Percentiles rank a stretch among this genome's conserved stretches.
Conservation (phyloP, 2,113 vertebrate species). For the Corythoichthys haematopterus region DNA sequence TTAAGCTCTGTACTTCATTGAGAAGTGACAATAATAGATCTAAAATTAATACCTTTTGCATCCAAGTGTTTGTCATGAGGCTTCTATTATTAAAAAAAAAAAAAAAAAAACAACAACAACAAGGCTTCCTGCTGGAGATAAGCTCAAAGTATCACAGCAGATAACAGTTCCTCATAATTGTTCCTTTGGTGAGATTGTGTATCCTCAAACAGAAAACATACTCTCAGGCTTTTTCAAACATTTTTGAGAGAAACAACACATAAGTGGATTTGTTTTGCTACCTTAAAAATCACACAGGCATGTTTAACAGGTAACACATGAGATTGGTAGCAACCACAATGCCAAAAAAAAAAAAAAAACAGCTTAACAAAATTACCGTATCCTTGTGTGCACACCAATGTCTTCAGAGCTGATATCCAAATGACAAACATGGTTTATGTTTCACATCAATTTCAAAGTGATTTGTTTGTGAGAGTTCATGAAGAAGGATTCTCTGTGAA, state of each 20-base stretch:
- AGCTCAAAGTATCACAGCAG: slow-evolving; percentile 5
- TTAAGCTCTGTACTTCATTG: slow-evolving; percentile 13
- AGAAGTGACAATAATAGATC: slow-evolving; percentile 16
- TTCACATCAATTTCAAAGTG: slow-evolving; percentile 32
- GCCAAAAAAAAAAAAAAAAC: slow-evolving; percentile 23
- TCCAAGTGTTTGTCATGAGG: slow-evolving; percentile 16
- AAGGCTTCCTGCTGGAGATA: neutral
- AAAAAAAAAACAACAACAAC: neutral
- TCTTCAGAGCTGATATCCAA: slow-evolving; percentile 19
- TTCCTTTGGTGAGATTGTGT: slow-evolving; percentile 14
- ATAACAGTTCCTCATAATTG: slow-evolving; percentile 9
- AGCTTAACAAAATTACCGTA: slow-evolving; percentile 39
- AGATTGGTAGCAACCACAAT: slow-evolving; percentile 26
- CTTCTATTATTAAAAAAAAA: slow-evolving; percentile 13
- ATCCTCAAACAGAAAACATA: slow-evolving; percentile 6
- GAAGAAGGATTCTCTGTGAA: slow-evolving; percentile 15
- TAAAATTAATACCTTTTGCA: slow-evolving; percentile 20
- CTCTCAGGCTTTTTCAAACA: slow-evolving; percentile 23
- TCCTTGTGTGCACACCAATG: slow-evolving; percentile 25
- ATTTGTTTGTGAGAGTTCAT: slow-evolving; percentile 20
- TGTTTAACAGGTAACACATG: neutral
- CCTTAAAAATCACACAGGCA: too few relatives aligned
- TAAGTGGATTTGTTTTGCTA: neutral
- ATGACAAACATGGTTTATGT: slow-evolving; percentile 18
- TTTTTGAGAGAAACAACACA: slow-evolving; percentile 31